Conservation (phyloP, 2,113 vertebrate species). For the Caranx ignobilis region DNA sequence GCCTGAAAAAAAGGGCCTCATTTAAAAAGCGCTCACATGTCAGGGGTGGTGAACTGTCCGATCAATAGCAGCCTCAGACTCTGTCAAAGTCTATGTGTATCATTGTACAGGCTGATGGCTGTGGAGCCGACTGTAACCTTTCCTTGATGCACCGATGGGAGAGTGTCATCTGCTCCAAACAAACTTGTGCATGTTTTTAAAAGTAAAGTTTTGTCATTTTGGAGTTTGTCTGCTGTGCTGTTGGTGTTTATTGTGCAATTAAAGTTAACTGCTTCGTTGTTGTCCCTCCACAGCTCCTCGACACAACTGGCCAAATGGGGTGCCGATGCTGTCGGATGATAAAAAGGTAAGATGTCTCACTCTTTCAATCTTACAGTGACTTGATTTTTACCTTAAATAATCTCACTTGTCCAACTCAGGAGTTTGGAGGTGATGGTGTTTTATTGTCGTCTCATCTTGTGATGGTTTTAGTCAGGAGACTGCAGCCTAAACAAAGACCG, state of each 20-base stretch:
- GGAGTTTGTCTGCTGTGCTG: neutral
- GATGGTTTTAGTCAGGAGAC: neutral
- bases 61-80: constrained; percentile 48
- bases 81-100: constrained; percentile 19
- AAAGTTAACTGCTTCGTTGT: constrained; percentile 44
- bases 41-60: constrained; percentile 32
- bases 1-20: constrained; percentile 17
- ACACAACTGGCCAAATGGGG: constrained; percentile 93
- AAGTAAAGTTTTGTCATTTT: neutral
- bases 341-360: constrained; percentile 88
- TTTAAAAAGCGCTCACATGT: constrained; percentile 62
- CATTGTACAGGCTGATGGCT: neutral
- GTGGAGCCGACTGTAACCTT: constrained; percentile 28
- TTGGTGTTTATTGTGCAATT: constrained; percentile 20
- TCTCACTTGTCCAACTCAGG: neutral
- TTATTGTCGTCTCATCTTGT: neutral
- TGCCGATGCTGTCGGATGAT: constrained; percentile 98
- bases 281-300: constrained; percentile 72
- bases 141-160: neutral
- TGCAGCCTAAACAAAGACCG: neutral
- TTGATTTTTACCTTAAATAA: neutral
- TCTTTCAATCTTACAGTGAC: neutral
- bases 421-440: neutral
- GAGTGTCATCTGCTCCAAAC: constrained; percentile 13
- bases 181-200: neutral